Evolutionary conservation across 2,888 invertebrate genomes (phyloP), one percentile per base, ranked within the genome.

Genomic region (Trachelus stipa): DNA sequence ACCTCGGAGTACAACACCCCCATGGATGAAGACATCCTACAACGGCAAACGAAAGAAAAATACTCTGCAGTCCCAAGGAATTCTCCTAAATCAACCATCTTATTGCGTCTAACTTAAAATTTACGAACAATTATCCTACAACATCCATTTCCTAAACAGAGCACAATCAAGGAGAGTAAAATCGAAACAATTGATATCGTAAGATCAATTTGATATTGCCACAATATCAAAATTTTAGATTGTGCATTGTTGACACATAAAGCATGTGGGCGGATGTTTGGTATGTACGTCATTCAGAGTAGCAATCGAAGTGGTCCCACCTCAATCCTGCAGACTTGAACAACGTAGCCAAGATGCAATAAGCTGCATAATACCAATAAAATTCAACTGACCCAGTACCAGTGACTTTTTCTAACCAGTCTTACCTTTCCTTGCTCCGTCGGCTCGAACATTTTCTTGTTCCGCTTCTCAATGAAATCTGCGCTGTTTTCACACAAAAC

Each of bases 21-120:
- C 95, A 91, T 97, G 96, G n/a, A 94, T 95, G 90, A 95, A 96
- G 69, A 96, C 92, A 84, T 96, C 95, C 95, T 96, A 88, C 34
- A 87, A 89, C 81, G 80, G 78, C 78, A 76, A 33, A 34, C 71
- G 9, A 12, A 75, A 73, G 74, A 76, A n/a, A 56, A n/a, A 56
- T 56, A 31, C 4, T 35, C 9, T 9, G 6, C 23, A 56, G 56
- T 56, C 9, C 23, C 23, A 56, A 15, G 34, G n/a, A 33, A 33
- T 30, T 12, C 68, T 23, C 34, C 34, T 34, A 56, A 37, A 33
- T 35, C 12, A 15, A 12, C 15, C 15, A 33, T 34, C 3, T 12
- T 33, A 31, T 77, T 31, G 68, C 34, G 68, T 31, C 69, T 74
- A 23, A 56, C 37, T 33, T 77, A n/a, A 56, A 77, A 56, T 15